Conservation (phyloP, 2,888 invertebrate species). For the Troides helena region DNA sequence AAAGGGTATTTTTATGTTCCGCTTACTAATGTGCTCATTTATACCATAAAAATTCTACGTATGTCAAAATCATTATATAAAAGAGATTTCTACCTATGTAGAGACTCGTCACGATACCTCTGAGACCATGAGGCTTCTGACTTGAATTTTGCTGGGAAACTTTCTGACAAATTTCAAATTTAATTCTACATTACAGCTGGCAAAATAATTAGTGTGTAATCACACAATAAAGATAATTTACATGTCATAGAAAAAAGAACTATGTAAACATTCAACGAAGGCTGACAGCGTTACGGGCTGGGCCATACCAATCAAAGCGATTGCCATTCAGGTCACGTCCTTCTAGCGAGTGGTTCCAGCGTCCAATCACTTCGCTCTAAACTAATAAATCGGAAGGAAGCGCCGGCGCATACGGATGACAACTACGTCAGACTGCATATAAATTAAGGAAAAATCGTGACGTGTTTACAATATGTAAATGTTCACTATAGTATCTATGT, state of each 20-base stretch:
- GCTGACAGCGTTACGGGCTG: constrained; percentile 13
- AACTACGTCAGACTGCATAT: constrained; percentile 42
- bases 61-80: too few relatives aligned
- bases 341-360: constrained; percentile 53
- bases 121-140: too few relatives aligned
- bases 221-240: neutral
- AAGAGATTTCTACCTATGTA: too few relatives aligned
- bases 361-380: constrained; percentile 70
- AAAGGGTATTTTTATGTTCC: too few relatives aligned
- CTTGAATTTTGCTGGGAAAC: too few relatives aligned
- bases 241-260: neutral
- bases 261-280: constrained; percentile 7
- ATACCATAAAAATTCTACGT: too few relatives aligned
- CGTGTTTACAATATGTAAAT: constrained; percentile 31
- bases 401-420: constrained; percentile 63
- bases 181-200: too few relatives aligned
- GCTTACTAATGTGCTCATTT: too few relatives aligned
- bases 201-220: too few relatives aligned
- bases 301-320: constrained; percentile 8
- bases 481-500: constrained; percentile 12
- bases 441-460: constrained; percentile 36
- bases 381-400: constrained; percentile 69
- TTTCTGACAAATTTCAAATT: too few relatives aligned
- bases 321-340: constrained; percentile 57
- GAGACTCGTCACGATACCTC: too few relatives aligned